Evolutionary conservation across 2,113 vertebrate species (phyloP).

Genomic region (Sarotherodon lohbergeri): DNA sequence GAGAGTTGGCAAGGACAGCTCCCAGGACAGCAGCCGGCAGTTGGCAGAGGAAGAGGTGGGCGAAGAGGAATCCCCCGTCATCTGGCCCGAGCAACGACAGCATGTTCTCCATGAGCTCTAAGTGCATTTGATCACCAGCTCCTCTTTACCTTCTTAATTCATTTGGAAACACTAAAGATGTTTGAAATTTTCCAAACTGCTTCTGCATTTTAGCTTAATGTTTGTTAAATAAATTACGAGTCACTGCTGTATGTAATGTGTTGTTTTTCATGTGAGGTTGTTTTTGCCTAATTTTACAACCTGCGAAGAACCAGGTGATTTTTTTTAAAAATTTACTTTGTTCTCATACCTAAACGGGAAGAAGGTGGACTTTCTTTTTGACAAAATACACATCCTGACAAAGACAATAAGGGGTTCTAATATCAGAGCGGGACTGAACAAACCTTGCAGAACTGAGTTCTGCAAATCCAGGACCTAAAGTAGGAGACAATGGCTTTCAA

Average conservation of each 20-base stretch:
- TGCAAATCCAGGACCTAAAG: not conserved
- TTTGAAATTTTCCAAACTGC: not conserved
- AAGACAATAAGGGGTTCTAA: not conserved
- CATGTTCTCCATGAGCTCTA: too few relatives aligned
- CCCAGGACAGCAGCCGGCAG: too few relatives aligned
- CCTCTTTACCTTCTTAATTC: not conserved
- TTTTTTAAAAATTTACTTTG: fast-evolving
- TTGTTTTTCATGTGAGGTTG: not conserved
- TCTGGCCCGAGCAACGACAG: too few relatives aligned
- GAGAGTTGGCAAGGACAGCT: too few relatives aligned
- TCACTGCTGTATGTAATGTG: not conserved
- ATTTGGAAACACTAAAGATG: not conserved
- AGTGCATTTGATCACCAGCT: not conserved
- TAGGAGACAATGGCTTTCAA: not conserved
- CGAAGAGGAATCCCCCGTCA: too few relatives aligned
- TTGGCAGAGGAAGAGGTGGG: too few relatives aligned
- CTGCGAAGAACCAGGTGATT: not conserved
- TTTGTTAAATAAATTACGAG: not conserved
- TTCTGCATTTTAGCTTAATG: not conserved
- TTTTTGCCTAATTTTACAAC: not conserved
- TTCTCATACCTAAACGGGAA: not conserved
- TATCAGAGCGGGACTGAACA: not conserved
- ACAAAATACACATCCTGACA: not conserved
- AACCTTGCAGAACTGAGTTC: not conserved
- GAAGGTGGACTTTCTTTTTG: not conserved